Evolutionary conservation across 2,797 vertebrate species (phyloP), one percentile per base, ranked within the genome.

Genomic region (Xenentodon cancila): DNA sequence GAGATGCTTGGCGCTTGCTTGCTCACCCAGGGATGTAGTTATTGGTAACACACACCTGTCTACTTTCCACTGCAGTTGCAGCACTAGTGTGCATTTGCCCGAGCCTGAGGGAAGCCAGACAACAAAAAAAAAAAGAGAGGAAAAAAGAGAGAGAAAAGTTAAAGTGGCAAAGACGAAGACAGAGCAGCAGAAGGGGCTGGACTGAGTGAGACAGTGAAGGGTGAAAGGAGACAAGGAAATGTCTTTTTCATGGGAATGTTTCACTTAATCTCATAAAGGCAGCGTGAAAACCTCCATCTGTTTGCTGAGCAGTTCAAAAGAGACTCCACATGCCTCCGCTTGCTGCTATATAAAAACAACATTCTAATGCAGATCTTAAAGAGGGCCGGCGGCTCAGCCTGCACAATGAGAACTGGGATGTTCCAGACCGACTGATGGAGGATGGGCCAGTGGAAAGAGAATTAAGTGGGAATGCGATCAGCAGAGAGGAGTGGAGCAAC

Each of bases 211-310:
- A 68, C 55, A 43, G 47, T 49, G 69, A 45, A 64, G 58, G 67
- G 64, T 68, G 63, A 81, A 64, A 74, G 78, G 75, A 75, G 65
- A 87, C 11, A 0, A 81, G 75, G 71, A 88, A 84, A 88, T 79
- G 72, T 87, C 69, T 87, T 89, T 82, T 89, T 89, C 76, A 91
- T 84, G 79, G 80, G 81, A 92, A 91, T 91, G 88, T 92, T 91
- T 92, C 67, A 69, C 91, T 91, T 93, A 91, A 93, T 93, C 92
- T 92, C 87, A 85, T 86, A 90, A 92, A 93, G 87, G 88, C 86
- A 51, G 79, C 64, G 69, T 89, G 85, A 91, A 91, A 90, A 88
- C 68, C 84, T 90, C 81, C 80, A 84, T 85, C 87, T 90, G 88
- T 91, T 91, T 91, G 88, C 84, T 9, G 73, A 83, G 82, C 68